Evolutionary conservation across 2,888 invertebrate species (phyloP).

Genomic region (Cephus rjabovi): DNA sequence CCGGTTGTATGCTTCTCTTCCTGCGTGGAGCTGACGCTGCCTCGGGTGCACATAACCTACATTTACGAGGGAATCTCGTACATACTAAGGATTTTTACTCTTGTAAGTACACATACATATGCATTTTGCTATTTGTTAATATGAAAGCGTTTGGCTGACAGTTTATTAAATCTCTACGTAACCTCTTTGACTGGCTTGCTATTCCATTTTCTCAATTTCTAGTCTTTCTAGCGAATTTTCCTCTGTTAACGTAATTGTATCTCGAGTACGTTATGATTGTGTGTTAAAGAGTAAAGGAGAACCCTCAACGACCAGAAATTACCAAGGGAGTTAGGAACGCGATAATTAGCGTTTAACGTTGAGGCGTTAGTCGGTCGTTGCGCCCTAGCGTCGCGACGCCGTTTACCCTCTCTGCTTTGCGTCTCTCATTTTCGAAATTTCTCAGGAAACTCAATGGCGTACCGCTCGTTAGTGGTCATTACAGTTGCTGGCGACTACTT

Average conservation of each 20-base stretch:
- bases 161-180: neutral
- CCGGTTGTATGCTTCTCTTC: conserved; percentile 19
- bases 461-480: conserved; percentile 54
- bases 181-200: neutral
- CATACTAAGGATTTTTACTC: neutral
- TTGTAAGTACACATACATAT: neutral
- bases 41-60: neutral
- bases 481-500: conserved; percentile 34
- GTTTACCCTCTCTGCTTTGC: conserved; percentile 35
- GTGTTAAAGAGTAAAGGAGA: neutral
- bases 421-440: conserved; percentile 41
- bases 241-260: neutral
- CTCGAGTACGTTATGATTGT: neutral
- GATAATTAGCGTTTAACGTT: conserved; percentile 55
- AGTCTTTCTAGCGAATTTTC: neutral
- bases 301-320: neutral
- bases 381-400: conserved; percentile 22
- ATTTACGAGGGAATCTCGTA: neutral
- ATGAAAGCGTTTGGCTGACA: neutral
- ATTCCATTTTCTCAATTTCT: neutral
- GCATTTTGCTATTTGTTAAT: neutral
- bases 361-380: conserved; percentile 46
- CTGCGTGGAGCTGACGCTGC: neutral
- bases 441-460: conserved; percentile 39
- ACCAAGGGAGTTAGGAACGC: neutral